A percentile compares a stretch with the other conserved stretches of the same genome.
Conservation (phyloP, 2,888 invertebrate species). For the Asteroscopus sphinx region DNA sequence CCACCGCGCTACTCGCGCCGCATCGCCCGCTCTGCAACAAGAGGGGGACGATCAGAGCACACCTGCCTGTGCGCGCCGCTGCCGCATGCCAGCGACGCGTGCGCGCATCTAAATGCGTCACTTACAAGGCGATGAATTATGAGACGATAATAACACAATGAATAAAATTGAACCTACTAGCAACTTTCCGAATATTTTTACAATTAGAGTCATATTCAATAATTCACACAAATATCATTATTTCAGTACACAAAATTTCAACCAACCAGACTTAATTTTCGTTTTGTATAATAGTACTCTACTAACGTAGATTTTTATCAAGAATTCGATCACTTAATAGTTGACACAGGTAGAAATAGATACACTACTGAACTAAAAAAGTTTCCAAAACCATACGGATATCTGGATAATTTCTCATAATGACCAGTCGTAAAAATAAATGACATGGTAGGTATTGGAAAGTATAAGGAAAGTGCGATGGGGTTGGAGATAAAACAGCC, state of each 20-base stretch:
- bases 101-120: slow-evolving; percentile 61
- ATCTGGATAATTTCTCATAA: slow-evolving; percentile 65
- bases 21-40: slow-evolving; percentile 88
- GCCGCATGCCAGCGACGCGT: slow-evolving; percentile 64
- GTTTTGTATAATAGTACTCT: slow-evolving; percentile 44
- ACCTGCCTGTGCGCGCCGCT: slow-evolving; percentile 78
- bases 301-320: slow-evolving; percentile 67
- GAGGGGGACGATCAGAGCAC: slow-evolving; percentile 84
- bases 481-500: slow-evolving; percentile 56
- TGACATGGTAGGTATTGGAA: slow-evolving; percentile 63
- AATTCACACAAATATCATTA: background rate
- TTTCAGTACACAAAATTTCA: slow-evolving; percentile 12
- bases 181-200: slow-evolving; percentile 64
- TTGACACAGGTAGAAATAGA: slow-evolving; percentile 52
- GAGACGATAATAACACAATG: slow-evolving; percentile 26
- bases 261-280: slow-evolving; percentile 45
- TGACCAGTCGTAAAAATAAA: slow-evolving; percentile 66
- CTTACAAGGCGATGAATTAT: slow-evolving; percentile 41
- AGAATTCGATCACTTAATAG: slow-evolving; percentile 70
- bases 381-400: slow-evolving; percentile 48
- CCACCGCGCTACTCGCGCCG: slow-evolving; percentile 87
- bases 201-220: background rate
- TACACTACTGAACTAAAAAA: slow-evolving; percentile 50
- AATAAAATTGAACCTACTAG: slow-evolving; percentile 53
- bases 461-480: slow-evolving; percentile 63